Evolutionary conservation across 2,888 invertebrate species (phyloP).

Genomic region (Spisula subtruncata): DNA sequence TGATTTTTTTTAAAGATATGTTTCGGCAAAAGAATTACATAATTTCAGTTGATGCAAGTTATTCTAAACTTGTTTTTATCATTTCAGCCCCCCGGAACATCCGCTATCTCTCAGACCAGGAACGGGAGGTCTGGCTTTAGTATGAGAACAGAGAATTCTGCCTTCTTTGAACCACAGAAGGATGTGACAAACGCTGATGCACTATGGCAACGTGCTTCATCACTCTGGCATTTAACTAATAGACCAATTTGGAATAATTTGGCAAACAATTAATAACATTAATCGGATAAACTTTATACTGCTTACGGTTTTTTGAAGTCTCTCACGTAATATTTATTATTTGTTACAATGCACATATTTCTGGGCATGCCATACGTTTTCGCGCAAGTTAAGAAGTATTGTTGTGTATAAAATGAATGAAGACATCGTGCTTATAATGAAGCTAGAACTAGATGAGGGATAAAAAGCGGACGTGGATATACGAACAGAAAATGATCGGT

Average conservation of each 20-base stretch:
- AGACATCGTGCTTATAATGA: neutral
- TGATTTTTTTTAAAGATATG: too few species aligned
- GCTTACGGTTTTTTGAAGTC: neutral
- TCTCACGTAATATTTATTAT: constrained; percentile 6
- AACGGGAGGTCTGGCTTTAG: constrained; percentile 62
- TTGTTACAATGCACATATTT: constrained; percentile 4
- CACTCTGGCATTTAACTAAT: constrained; percentile 56
- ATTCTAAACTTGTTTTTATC: neutral
- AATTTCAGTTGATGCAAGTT: too few species aligned
- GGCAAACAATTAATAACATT: neutral
- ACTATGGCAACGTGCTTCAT: constrained; percentile 63
- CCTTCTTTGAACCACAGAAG: constrained; percentile 61
- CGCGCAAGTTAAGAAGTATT: neutral
- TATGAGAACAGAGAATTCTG: constrained; percentile 60
- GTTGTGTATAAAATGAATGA: neutral
- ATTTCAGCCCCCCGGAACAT: constrained; percentile 56
- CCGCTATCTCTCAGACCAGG: constrained; percentile 67
- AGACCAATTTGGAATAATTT: constrained; percentile 32
- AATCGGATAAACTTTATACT: neutral
- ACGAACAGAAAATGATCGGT: neutral
- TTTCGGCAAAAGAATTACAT: too few species aligned
- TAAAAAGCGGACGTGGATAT: neutral
- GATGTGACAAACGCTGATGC: constrained; percentile 36
- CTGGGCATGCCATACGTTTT: constrained; percentile 12
- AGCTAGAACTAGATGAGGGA: neutral